phyloP scores from a whole-genome alignment of 2,797 vertebrate genomes.

The Molothrus aeneus region DNA sequence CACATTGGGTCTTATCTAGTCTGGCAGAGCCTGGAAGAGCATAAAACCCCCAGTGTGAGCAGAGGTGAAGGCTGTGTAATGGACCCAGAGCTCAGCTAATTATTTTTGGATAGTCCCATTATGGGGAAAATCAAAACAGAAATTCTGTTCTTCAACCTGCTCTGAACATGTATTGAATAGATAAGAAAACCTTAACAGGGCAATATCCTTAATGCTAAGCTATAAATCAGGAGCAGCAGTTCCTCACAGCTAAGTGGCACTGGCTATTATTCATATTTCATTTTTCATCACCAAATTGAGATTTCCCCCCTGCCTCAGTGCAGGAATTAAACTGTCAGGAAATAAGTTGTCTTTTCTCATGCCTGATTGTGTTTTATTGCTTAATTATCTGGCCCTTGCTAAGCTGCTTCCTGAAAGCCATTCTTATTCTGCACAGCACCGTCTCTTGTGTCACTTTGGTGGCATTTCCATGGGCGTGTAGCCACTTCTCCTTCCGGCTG shows the following conservation, averaged over 20 bases:
- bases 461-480: not conserved
- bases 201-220: slow-evolving; percentile 43
- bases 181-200: slow-evolving; percentile 48
- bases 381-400: slow-evolving; percentile 42
- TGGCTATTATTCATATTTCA: slow-evolving; percentile 48
- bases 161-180: slow-evolving; percentile 16
- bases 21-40: not conserved
- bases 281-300: slow-evolving; percentile 54
- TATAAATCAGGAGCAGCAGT: slow-evolving; percentile 26
- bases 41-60: not conserved
- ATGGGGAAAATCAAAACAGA: slow-evolving; percentile 28
- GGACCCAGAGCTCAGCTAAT: not conserved
- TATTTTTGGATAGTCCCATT: slow-evolving; percentile 46
- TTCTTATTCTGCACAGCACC: not conserved
- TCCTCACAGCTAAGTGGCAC: not conserved
- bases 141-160: slow-evolving; percentile 22
- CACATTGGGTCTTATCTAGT: not conserved
- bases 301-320: not conserved
- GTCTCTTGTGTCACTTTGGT: not conserved
- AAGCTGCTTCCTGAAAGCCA: slow-evolving; percentile 32
- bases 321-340: slow-evolving; percentile 59
- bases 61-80: slow-evolving; percentile 18
- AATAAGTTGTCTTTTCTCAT: slow-evolving; percentile 48
- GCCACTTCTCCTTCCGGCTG: not conserved
- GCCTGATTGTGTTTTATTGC: slow-evolving; percentile 53